phyloP scores from a whole-genome alignment of 1,140 invertebrate species.

The Wasmannia auropunctata region DNA sequence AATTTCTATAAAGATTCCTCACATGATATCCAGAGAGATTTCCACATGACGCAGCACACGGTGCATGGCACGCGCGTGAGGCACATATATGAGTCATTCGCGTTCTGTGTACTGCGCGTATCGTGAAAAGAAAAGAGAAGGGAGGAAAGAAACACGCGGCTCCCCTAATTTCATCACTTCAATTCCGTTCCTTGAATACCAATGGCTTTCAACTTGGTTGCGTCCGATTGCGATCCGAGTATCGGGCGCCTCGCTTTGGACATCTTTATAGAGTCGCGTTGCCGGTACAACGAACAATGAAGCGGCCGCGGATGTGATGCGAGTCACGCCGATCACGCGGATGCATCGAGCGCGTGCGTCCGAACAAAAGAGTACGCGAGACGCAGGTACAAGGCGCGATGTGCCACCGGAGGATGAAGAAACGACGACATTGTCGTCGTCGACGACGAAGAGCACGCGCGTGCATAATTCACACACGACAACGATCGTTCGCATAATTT shows the following conservation, averaged over 20 bases:
- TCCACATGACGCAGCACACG: not conserved
- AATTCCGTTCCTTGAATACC: conserved; percentile 25
- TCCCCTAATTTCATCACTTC: conserved; percentile 37
- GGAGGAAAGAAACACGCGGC: not conserved
- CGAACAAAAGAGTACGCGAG: conserved; percentile 28
- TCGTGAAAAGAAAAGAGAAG: not conserved
- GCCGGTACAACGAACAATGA: not conserved
- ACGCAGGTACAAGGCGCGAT: not conserved
- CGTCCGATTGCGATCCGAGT: not conserved
- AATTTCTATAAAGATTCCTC: not conserved
- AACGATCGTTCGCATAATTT: not conserved
- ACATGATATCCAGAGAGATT: not conserved
- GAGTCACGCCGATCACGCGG: conserved; percentile 51
- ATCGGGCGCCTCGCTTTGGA: not conserved
- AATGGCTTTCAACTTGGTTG: not conserved
- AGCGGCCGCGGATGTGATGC: conserved; percentile 15
- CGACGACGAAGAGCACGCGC: not conserved
- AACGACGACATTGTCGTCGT: not conserved
- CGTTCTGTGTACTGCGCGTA: not conserved
- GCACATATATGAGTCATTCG: conserved; percentile 5
- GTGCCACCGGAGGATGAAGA: not conserved
- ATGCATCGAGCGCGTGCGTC: conserved; percentile 32
- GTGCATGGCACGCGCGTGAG: not conserved
- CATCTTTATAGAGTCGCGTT: not conserved
- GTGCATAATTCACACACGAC: conserved; percentile 28